Evolutionary conservation across 2,888 invertebrate genomes (phyloP).

Genomic region (Heliconius aoede): DNA sequence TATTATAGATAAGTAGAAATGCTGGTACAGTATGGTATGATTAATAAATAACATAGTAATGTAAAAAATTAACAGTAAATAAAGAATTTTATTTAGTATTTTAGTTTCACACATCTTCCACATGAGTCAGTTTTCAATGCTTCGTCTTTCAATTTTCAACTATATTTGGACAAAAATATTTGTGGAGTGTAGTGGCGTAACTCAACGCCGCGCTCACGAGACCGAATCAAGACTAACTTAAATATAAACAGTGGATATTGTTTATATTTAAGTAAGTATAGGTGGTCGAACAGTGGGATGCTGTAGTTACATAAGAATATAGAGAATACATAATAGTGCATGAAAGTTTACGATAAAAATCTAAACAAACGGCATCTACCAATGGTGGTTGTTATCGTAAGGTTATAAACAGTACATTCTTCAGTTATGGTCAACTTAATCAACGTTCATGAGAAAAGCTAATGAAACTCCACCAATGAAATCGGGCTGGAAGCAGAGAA

Average conservation of each 20-base stretch:
- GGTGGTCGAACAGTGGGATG: neutral
- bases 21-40: too few relatives aligned
- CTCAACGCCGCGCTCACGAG: neutral
- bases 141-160: neutral
- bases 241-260: neutral
- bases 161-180: neutral
- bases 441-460: neutral
- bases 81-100: neutral
- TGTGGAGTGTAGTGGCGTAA: neutral
- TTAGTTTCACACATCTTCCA: neutral
- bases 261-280: too few relatives aligned
- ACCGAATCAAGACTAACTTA: neutral
- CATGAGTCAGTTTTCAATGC: neutral
- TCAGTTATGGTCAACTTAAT: neutral
- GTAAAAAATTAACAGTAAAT: too few relatives aligned
- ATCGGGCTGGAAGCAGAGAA: neutral
- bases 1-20: too few relatives aligned
- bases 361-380: neutral
- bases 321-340: neutral
- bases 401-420: conserved; percentile 13
- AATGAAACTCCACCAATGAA: neutral
- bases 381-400: conserved; percentile 10
- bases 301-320: neutral
- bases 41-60: too few relatives aligned
- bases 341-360: conserved; percentile 8